phyloP scores from a whole-genome alignment of 1,140 invertebrate species.

The Papilio glaucus region DNA sequence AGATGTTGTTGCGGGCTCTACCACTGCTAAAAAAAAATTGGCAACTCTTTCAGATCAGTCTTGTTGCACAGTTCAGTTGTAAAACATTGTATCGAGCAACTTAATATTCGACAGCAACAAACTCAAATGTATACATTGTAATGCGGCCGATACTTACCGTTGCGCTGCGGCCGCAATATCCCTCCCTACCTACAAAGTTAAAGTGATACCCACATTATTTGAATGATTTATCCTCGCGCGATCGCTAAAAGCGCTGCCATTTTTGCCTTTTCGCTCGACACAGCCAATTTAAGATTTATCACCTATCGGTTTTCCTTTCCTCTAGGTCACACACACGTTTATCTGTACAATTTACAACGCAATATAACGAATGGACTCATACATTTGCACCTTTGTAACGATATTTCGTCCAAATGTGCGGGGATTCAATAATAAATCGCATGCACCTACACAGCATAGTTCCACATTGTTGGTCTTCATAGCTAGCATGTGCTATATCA shows the following conservation, averaged over 20 bases:
- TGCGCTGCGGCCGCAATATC: not conserved
- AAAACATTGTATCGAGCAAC: not conserved
- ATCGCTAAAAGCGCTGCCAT: constrained; percentile 7
- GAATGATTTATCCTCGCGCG: constrained; percentile 8
- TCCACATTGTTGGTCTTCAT: not conserved
- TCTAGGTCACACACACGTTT: not conserved
- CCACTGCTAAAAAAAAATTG: too few relatives aligned
- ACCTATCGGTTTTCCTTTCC: constrained; percentile 1
- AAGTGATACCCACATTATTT: constrained; percentile 19
- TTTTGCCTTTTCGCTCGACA: constrained; percentile 25
- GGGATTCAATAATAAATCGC: not conserved
- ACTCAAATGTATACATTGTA: not conserved
- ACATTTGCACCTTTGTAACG: not conserved
- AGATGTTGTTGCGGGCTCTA: too few relatives aligned
- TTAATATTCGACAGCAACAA: not conserved
- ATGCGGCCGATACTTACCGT: not conserved
- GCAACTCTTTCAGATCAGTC: too few relatives aligned
- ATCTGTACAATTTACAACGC: not conserved
- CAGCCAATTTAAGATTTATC: constrained; percentile 25
- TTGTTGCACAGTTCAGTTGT: not conserved
- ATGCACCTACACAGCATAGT: not conserved
- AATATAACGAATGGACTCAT: constrained; percentile 5
- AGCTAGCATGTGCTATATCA: not conserved
- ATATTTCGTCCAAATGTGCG: not conserved
- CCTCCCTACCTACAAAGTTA: not conserved